Evolutionary conservation across 92 coral and sea anemone species (phyloP).

Genomic region (Parazoanthus atlanticus): DNA sequence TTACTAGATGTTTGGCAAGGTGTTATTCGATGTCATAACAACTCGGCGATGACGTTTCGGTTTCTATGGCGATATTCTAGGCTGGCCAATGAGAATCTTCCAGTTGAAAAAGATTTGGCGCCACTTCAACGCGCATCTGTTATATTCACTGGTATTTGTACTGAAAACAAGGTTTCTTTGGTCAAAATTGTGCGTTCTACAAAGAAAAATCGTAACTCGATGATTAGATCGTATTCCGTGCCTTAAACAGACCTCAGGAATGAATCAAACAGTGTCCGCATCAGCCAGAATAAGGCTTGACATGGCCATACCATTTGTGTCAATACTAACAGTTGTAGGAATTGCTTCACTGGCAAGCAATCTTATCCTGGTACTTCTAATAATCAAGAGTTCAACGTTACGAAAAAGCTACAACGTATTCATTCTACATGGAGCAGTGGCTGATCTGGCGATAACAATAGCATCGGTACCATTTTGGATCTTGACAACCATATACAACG

Average conservation of each 20-base stretch:
- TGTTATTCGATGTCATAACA: slow-evolving; percentile 24
- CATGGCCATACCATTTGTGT: slow-evolving; percentile 77
- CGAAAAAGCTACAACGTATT: slow-evolving; percentile 69
- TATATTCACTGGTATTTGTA: slow-evolving; percentile 9
- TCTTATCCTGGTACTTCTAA: slow-evolving; percentile 60
- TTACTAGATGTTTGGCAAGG: slow-evolving; percentile 19
- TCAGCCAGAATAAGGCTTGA: slow-evolving; percentile 45
- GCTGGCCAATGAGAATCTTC: slow-evolving; percentile 11
- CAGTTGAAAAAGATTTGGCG: slow-evolving; percentile 28
- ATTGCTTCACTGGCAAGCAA: slow-evolving; percentile 78
- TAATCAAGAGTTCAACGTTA: slow-evolving; percentile 65
- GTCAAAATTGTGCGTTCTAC: too few relatives aligned
- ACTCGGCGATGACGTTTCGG: slow-evolving; percentile 10
- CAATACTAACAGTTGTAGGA: slow-evolving; percentile 74
- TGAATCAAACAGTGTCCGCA: slow-evolving; percentile 14
- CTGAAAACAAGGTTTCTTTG: neutral
- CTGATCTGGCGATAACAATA: slow-evolving; percentile 70
- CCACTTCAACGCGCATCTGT: slow-evolving; percentile 26
- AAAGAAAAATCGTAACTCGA: too few relatives aligned
- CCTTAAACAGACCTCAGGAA: neutral
- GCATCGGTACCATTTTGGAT: slow-evolving; percentile 84
- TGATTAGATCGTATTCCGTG: neutral
- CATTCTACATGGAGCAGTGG: slow-evolving; percentile 67
- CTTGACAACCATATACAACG: slow-evolving; percentile 71
- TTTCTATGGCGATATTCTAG: neutral